phyloP scores from a whole-genome alignment of 2,888 invertebrate species.

The Ochropleura plecta region DNA sequence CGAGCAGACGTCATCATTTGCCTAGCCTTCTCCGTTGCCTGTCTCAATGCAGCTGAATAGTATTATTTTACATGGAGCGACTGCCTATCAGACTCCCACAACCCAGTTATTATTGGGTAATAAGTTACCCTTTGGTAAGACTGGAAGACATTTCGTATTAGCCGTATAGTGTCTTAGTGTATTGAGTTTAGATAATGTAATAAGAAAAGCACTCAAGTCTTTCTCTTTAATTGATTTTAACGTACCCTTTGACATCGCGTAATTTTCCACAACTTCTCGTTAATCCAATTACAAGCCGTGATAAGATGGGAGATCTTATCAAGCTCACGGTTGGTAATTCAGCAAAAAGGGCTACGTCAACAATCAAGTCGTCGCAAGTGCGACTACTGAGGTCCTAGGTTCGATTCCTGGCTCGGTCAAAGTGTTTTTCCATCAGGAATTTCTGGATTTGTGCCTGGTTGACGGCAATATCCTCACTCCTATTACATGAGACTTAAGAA shows the following conservation, averaged over 20 bases:
- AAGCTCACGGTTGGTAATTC: no score
- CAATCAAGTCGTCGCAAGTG: neutral
- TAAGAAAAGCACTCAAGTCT: slow-evolving; percentile 21
- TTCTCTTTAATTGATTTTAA: slow-evolving; percentile 2
- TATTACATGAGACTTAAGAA: no score
- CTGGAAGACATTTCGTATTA: neutral
- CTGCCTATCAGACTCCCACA: no score
- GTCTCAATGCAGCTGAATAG: no score
- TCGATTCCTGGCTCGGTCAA: neutral
- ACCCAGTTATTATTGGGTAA: no score
- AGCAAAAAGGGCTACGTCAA: neutral
- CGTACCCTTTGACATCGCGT: neutral
- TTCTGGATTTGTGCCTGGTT: no score
- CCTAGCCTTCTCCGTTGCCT: no score
- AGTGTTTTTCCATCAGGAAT: neutral
- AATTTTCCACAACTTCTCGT: neutral
- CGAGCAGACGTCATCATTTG: no score
- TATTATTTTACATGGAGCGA: no score
- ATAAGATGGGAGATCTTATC: neutral
- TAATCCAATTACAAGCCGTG: neutral
- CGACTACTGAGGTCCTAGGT: neutral
- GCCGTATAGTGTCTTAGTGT: neutral
- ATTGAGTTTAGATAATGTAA: slow-evolving; percentile 13
- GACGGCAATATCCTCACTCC: no score
- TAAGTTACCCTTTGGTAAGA: no score